Conservation (phyloP, 1,140 invertebrate genomes). For the Dendrolimus punctatus region DNA sequence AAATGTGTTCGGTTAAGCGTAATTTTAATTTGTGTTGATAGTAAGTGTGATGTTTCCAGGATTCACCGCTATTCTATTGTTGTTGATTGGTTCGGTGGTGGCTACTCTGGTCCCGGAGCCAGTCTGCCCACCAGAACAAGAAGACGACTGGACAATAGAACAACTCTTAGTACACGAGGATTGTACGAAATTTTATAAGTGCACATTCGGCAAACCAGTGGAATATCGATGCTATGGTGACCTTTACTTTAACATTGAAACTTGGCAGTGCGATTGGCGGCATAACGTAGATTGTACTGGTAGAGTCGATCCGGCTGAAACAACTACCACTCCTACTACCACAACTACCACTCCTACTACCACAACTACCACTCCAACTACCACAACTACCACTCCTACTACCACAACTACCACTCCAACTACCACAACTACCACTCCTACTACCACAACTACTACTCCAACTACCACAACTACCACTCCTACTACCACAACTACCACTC, state of each 20-base stretch:
- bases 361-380: background rate
- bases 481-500: slow-evolving; percentile 7
- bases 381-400: slow-evolving; percentile 8
- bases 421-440: slow-evolving; percentile 7
- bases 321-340: background rate
- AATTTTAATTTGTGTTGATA: background rate
- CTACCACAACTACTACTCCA: slow-evolving; percentile 6
- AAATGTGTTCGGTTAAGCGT: too few relatives aligned
- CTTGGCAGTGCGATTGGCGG: slow-evolving; percentile 73
- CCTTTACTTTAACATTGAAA: slow-evolving; percentile 71
- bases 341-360: slow-evolving; percentile 3
- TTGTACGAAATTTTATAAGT: slow-evolving; percentile 75
- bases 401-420: slow-evolving; percentile 13
- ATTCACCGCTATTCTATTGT: slow-evolving; percentile 13
- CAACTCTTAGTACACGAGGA: slow-evolving; percentile 61
- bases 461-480: slow-evolving; percentile 8
- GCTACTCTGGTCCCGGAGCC: slow-evolving; percentile 7
- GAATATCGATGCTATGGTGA: slow-evolving; percentile 64
- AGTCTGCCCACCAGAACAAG: slow-evolving; percentile 38
- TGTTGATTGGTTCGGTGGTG: slow-evolving; percentile 15
- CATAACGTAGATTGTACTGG: slow-evolving; percentile 60
- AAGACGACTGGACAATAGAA: slow-evolving; percentile 30
- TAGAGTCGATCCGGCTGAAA: slow-evolving; percentile 27
- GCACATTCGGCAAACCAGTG: slow-evolving; percentile 62
- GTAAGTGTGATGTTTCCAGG: slow-evolving; percentile 11